Conservation (phyloP, 2,797 vertebrate species). For the Paramormyrops hopkinsi region DNA sequence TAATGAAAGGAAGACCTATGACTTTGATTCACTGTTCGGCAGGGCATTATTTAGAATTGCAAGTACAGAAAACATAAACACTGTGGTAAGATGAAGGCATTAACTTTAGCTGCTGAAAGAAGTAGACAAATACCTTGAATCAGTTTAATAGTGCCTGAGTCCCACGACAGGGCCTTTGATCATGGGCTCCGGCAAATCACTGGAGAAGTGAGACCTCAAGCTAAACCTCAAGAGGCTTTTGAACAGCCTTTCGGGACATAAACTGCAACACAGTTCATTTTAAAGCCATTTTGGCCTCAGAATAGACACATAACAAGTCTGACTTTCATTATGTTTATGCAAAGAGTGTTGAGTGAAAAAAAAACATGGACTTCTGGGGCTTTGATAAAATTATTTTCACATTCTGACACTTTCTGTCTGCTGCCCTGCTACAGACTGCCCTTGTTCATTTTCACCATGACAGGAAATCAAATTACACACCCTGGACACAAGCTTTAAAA, state of each 20-base stretch:
- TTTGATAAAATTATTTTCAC: neutral
- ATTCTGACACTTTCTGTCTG: neutral
- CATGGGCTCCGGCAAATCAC: constrained; percentile 8
- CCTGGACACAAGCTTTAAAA: neutral
- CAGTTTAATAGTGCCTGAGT: neutral
- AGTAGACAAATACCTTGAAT: constrained; percentile 4
- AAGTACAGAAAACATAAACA: neutral
- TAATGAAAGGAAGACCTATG: neutral
- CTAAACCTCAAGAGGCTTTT: constrained; percentile 16
- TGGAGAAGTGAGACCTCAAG: constrained; percentile 12
- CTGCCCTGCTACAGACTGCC: neutral
- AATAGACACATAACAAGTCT: constrained; percentile 11
- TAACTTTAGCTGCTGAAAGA: neutral
- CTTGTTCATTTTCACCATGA: neutral
- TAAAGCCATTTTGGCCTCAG: constrained; percentile 1
- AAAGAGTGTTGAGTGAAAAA: neutral
- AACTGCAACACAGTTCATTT: neutral
- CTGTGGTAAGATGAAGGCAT: neutral
- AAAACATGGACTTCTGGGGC: neutral
- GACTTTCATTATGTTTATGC: constrained; percentile 23
- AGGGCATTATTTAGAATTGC: neutral
- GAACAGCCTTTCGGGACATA: neutral
- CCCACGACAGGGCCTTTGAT: constrained; percentile 14
- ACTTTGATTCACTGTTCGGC: neutral
- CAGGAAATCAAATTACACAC: neutral